Percentiles rank a stretch among this genome's conserved stretches.
phyloP scores from a whole-genome alignment of 1,140 invertebrate genomes.

The Drosophila subobscura region DNA sequence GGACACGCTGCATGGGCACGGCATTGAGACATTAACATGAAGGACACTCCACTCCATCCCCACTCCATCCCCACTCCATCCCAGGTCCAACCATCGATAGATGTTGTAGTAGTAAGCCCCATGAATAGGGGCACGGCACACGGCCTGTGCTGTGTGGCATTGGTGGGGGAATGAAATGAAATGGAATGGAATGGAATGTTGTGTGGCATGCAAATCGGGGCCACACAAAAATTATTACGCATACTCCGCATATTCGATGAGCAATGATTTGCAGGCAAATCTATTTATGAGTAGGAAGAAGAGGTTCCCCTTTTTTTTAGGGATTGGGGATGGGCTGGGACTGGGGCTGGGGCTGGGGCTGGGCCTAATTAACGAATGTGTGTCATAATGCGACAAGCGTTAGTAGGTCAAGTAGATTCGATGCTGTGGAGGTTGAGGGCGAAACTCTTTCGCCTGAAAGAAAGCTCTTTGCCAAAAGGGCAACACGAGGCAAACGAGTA shows the following conservation, averaged over 20 bases:
- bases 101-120: conserved; percentile 16
- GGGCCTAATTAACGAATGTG: conserved; percentile 79
- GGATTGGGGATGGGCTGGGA: not conserved
- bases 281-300: not conserved
- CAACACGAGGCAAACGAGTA: conserved; percentile 30
- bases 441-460: conserved; percentile 33
- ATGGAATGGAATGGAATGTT: not conserved
- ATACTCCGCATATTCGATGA: conserved; percentile 38
- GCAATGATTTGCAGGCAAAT: conserved; percentile 6
- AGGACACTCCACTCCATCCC: conserved; percentile 47
- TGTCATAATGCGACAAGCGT: conserved; percentile 80
- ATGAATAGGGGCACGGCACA: conserved; percentile 47
- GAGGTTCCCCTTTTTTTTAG: not conserved
- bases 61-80: conserved; percentile 19
- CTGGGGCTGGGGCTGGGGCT: conserved; percentile 16
- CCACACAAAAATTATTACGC: conserved; percentile 45
- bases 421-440: conserved; percentile 66
- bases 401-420: conserved; percentile 78
- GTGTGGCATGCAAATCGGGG: conserved; percentile 34
- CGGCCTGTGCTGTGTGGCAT: conserved; percentile 26
- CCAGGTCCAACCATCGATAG: no score
- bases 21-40: conserved; percentile 76
- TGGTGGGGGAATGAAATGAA: not conserved
- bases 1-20: conserved; percentile 61
- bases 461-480: conserved; percentile 30